phyloP scores from a whole-genome alignment of 2,888 invertebrate genomes.

The Glaucopsyche alexis region DNA sequence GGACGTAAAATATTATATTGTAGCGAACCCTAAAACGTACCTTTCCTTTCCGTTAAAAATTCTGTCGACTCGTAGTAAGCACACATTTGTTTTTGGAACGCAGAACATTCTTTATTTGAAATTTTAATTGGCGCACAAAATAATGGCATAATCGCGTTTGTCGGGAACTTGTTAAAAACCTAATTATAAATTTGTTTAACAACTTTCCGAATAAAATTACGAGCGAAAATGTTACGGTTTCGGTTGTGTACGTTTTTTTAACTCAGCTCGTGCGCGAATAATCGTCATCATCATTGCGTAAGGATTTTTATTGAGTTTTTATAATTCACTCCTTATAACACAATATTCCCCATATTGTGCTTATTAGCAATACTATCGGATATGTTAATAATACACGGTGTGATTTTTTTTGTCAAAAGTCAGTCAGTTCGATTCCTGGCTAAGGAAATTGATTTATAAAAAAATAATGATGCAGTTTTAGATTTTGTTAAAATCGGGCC shows the following conservation, averaged over 20 bases:
- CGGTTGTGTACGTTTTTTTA: neutral
- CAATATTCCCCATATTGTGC: too few relatives aligned
- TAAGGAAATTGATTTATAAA: too few relatives aligned
- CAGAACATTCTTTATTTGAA: conserved; percentile 26
- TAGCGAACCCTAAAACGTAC: conserved; percentile 19
- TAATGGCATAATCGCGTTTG: conserved; percentile 8
- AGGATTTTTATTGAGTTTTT: too few relatives aligned
- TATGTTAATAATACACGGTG: too few relatives aligned
- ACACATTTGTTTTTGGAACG: conserved; percentile 25
- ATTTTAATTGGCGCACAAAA: conserved; percentile 25
- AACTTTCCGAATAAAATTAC: neutral
- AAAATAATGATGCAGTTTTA: too few relatives aligned
- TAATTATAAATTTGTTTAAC: conserved; percentile 11
- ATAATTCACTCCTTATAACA: too few relatives aligned
- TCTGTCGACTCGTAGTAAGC: conserved; percentile 5
- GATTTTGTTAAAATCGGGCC: too few relatives aligned
- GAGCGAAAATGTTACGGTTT: neutral
- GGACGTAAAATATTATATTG: neutral
- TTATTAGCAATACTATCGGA: neutral
- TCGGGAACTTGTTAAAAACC: conserved; percentile 18
- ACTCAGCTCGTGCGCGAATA: neutral
- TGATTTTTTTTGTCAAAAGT: too few relatives aligned
- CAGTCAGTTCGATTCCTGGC: too few relatives aligned
- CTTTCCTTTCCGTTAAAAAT: neutral
- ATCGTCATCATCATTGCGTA: neutral